Evolutionary conservation across 2,113 vertebrate species (phyloP).

Genomic region (Psophia crepitans): DNA sequence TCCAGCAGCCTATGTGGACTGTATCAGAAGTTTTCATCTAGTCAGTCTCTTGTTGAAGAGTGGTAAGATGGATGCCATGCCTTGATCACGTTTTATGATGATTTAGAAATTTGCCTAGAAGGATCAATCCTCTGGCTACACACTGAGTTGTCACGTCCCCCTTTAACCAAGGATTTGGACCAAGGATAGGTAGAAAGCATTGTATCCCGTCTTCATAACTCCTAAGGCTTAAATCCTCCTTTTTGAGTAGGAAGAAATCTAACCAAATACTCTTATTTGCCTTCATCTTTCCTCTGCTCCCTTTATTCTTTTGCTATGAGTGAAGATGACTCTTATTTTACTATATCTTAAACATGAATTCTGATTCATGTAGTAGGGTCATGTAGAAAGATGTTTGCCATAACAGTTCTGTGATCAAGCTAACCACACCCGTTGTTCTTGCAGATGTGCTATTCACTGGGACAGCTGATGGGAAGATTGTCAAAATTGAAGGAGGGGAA

Average conservation of each 20-base stretch:
- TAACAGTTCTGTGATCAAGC: background rate
- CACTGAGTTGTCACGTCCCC: background rate
- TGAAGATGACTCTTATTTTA: background rate
- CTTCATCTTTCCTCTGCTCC: background rate
- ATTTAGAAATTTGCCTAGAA: background rate
- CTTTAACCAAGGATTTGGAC: background rate
- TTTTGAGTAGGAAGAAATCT: background rate
- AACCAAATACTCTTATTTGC: background rate
- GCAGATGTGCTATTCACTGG: slow-evolving; percentile 91
- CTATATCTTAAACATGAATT: background rate
- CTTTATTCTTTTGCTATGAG: background rate
- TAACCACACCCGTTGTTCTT: background rate
- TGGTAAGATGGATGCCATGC: background rate
- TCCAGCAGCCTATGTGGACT: background rate
- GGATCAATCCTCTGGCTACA: background rate
- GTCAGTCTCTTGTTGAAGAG: background rate
- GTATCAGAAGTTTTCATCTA: background rate
- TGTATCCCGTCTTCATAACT: background rate
- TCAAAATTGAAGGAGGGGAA: slow-evolving; percentile 87
- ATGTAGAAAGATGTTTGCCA: background rate
- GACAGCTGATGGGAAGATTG: slow-evolving; percentile 89
- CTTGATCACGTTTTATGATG: background rate
- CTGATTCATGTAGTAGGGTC: background rate
- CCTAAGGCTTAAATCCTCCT: background rate
- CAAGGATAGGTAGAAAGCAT: background rate